Base-by-base conservation (phyloP, 2,797 vertebrate species). In the Mastacembelus armatus region DNA sequence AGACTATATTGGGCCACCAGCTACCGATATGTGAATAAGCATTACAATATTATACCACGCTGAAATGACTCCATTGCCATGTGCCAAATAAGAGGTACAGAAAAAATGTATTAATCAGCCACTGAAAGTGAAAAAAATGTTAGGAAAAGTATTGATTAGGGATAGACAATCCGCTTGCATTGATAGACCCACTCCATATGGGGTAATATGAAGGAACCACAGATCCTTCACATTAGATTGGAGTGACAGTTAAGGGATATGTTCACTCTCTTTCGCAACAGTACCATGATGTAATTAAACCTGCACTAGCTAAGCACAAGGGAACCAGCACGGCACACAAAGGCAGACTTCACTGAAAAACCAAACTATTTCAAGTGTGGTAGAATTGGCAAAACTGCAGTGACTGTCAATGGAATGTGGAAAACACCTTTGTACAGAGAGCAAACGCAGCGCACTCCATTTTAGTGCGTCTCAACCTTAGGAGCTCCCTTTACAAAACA, bases 361-460 rank as follows among this genome's bases (percentile, higher is more conserved):
- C n/a, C n/a, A n/a, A n/a, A n/a, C n/a, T n/a, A n/a, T n/a, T 43
- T 21, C 43, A 14, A 35, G 16, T 9, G 30, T 40, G 33, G 4
- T 19, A 9, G 3, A 15, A 51, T 33, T 29, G 22, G 44, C 10
- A 16, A 4, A 29, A 45, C 16, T 24, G 14, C 5, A 19, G 1
- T 3, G 7, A 1, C 11, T 26, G 33, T 47, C 47, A 35, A 12
- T 38, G 19, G 14, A 40, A 56, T 58, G 66, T 50, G 43, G 5
- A 21, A 18, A 75, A 47, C 7, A 39, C 22, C 19, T 51, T 10
- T 57, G 29, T 33, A 38, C 22, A n/a, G 6, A 30, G 24, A 64
- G 64, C 33, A 27, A 69, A 32, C 30, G 61, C 48, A 62, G 32
- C 40, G 54, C 67, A 84, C 80, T 84, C 80, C 78, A 86, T 88